A percentile compares a stretch with the other conserved stretches of the same genome.
Conservation (phyloP, 2,113 vertebrate genomes). For the Sebastes fasciatus region DNA sequence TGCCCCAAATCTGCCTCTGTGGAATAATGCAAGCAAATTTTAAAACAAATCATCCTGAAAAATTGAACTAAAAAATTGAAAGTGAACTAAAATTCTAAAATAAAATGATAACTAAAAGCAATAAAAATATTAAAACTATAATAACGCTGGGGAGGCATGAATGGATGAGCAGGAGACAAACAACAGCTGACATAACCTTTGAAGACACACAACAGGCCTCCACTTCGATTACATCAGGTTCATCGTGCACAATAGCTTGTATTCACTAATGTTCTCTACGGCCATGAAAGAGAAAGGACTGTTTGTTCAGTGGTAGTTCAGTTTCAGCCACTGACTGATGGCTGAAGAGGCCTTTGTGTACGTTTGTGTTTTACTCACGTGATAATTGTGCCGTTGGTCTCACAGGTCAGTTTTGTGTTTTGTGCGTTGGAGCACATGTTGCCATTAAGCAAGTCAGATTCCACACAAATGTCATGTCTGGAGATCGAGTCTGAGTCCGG, state of each 20-base stretch:
- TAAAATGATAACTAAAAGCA: background rate
- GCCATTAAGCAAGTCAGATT: conserved; percentile 75
- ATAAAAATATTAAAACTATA: background rate
- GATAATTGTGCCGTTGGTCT: conserved; percentile 86
- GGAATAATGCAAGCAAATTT: background rate
- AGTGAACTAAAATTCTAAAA: background rate
- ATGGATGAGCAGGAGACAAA: conserved; percentile 53
- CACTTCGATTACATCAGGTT: conserved; percentile 43
- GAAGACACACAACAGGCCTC: conserved; percentile 2
- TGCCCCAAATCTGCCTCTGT: background rate
- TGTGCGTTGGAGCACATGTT: conserved; percentile 73
- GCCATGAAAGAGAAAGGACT: conserved; percentile 39
- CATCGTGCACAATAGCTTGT: conserved; percentile 35
- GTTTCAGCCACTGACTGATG: conserved; percentile 10
- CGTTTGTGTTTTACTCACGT: conserved; percentile 88
- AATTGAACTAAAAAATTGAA: background rate
- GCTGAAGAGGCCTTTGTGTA: conserved; percentile 19
- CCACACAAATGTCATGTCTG: conserved; percentile 38
- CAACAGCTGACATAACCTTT: conserved; percentile 46
- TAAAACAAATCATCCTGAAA: background rate
- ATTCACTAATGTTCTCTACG: conserved; percentile 43
- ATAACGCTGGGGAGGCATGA: background rate
- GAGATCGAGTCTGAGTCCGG: conserved; percentile 68
- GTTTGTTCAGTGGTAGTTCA: conserved; percentile 38
- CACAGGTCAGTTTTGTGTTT: conserved; percentile 82